Base-by-base conservation (phyloP, 2,113 vertebrate species). In the Euleptes europaea region DNA sequence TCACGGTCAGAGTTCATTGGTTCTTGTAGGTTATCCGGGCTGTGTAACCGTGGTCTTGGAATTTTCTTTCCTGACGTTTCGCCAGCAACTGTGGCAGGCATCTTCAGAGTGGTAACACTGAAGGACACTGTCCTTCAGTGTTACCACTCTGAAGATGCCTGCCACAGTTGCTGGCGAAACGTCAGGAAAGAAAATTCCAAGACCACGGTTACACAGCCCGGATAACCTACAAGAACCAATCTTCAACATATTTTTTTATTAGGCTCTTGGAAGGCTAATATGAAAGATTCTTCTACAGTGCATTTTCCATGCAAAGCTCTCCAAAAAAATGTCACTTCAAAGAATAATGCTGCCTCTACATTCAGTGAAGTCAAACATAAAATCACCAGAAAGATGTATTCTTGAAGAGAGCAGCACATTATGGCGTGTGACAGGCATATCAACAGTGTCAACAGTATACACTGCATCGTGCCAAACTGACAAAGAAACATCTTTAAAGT, bases 301-400 rank as follows among this genome's bases (percentile, higher is more conserved):
- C 17, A 54, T 88, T 84, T 91, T 85, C 84, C 57, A 84, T 84
- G 42, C 88, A 71, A 65, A 44, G 69, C 51, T 67, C 92, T 83
- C 85, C 76, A 83, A 84, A 86, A 80, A 63, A 80, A 71, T 84
- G 75, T 40, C 38, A 79, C 11, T 0, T 1, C 42, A 42, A 33
- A 67, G 42, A 2, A 69, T 80, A 81, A 81, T 75, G 84, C 71
- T 57, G 80, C 63, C 51, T 54, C 40, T 47, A 28, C 12, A 82
- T 5, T 60, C 80, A 51, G 71, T 78, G 90, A 78, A 47, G 80
- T 84, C 63, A 23, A 80, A 42, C 88, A 80, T 33, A 67, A 73
- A 86, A 84, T 70, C 1, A 66, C 54, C 33, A 80, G 84, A 40
- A 31, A 49, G 80, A 75, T 80, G 47, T 47, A 83, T 33, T 80